Evolutionary conservation across 2,888 invertebrate genomes (phyloP).

Genomic region (Calameuta idolon): DNA sequence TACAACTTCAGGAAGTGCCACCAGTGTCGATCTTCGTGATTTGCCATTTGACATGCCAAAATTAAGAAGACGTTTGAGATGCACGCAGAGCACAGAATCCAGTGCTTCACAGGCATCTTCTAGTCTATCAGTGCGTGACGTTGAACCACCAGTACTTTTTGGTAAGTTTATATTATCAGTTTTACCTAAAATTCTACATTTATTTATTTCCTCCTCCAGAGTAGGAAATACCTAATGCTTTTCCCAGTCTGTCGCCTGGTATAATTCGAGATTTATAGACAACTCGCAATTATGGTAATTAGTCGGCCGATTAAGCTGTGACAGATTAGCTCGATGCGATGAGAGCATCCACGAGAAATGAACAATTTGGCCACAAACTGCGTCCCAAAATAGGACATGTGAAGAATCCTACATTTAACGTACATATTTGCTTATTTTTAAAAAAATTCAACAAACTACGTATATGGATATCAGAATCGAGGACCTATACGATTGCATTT

Average conservation of each 20-base stretch:
- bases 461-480: too few relatives aligned
- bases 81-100: constrained; percentile 74
- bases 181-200: constrained; percentile 7
- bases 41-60: constrained; percentile 95
- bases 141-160: constrained; percentile 70
- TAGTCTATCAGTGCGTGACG: constrained; percentile 83
- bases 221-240: not conserved
- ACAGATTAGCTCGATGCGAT: constrained; percentile 35
- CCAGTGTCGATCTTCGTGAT: constrained; percentile 82
- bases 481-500: too few relatives aligned
- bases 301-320: constrained; percentile 50
- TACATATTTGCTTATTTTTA: too few relatives aligned
- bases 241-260: not conserved
- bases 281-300: constrained; percentile 33
- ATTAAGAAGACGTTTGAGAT: constrained; percentile 80
- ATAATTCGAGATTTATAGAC: not conserved
- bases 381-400: constrained; percentile 19
- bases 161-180: constrained; percentile 66
- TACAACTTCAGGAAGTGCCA: constrained; percentile 79
- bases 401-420: too few relatives aligned
- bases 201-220: constrained; percentile 13
- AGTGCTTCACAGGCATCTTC: constrained; percentile 85
- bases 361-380: constrained; percentile 13
- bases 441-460: too few relatives aligned
- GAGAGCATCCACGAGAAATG: constrained; percentile 40